These are phyloP conservation scores for Aegotheles bennettii DNA, from an alignment of 2,113 vertebrate genomes.

Conservation along the genomic window DNA sequence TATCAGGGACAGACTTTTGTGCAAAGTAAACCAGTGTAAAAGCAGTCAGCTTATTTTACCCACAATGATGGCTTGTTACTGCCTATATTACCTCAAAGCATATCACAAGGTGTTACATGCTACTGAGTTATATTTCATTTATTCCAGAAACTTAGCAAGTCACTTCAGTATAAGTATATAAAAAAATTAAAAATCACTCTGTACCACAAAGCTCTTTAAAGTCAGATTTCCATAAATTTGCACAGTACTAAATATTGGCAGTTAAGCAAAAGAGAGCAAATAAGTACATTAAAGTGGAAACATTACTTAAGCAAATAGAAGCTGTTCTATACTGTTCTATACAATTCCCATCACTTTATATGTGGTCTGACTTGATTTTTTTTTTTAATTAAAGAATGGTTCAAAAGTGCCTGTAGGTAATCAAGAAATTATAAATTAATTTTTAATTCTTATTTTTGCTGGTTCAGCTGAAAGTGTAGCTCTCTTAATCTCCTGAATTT, in stretches of 20 bases:
- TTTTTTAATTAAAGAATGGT: conserved; percentile 25
- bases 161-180: background rate
- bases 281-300: conserved; percentile 63
- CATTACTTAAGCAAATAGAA: conserved; percentile 31
- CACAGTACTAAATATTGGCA: conserved; percentile 17
- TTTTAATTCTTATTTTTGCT: conserved; percentile 57
- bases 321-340: background rate
- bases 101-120: background rate
- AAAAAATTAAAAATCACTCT: conserved; percentile 3
- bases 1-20: background rate
- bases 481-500: conserved; percentile 50
- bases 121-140: conserved; percentile 9
- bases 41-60: background rate
- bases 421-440: conserved; percentile 34
- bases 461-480: conserved; percentile 36
- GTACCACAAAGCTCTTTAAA: conserved; percentile 47
- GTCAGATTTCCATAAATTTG: conserved; percentile 60
- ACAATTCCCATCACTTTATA: background rate
- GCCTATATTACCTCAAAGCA: background rate
- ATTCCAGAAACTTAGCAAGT: conserved; percentile 16
- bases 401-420: conserved; percentile 18
- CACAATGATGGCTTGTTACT: background rate
- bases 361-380: background rate
- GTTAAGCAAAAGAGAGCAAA: conserved; percentile 47
- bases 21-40: background rate